Evolutionary conservation across 2,888 invertebrate genomes (phyloP).

Genomic region (Cerastis leucographa): DNA sequence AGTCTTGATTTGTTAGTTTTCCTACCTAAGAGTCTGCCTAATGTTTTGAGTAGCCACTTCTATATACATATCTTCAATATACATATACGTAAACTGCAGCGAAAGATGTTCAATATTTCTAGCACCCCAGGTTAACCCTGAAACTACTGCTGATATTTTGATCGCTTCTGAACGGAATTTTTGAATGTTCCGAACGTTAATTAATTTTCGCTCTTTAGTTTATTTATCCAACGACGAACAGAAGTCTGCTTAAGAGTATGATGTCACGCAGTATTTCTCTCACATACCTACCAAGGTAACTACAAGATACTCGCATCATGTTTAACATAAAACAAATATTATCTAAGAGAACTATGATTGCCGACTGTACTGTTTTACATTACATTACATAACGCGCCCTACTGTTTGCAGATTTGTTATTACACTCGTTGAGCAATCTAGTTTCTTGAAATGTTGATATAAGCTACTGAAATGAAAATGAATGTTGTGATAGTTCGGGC

Average conservation of each 20-base stretch:
- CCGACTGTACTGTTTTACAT: constrained; percentile 50
- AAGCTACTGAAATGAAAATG: constrained; percentile 40
- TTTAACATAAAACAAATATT: constrained; percentile 67
- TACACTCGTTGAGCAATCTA: constrained; percentile 47
- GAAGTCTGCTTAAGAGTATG: constrained; percentile 37
- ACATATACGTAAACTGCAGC: neutral
- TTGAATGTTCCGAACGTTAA: neutral
- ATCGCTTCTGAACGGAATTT: neutral
- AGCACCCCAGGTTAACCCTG: neutral
- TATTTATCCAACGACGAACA: constrained; percentile 31
- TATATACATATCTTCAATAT: neutral
- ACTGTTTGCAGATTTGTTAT: constrained; percentile 53
- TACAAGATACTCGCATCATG: constrained; percentile 38
- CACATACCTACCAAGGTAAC: constrained; percentile 20
- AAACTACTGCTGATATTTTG: neutral
- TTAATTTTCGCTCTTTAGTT: neutral
- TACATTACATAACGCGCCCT: constrained; percentile 54
- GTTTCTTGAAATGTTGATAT: constrained; percentile 53
- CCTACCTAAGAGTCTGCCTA: neutral
- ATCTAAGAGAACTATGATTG: constrained; percentile 51
- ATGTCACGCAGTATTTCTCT: constrained; percentile 48
- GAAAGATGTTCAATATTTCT: neutral
- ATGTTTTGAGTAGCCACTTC: neutral
- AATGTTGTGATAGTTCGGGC: neutral
- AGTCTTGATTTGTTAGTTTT: neutral